Evolutionary conservation across 2,797 vertebrate species (phyloP).

Genomic region (Arrhamphus sclerolepis): DNA sequence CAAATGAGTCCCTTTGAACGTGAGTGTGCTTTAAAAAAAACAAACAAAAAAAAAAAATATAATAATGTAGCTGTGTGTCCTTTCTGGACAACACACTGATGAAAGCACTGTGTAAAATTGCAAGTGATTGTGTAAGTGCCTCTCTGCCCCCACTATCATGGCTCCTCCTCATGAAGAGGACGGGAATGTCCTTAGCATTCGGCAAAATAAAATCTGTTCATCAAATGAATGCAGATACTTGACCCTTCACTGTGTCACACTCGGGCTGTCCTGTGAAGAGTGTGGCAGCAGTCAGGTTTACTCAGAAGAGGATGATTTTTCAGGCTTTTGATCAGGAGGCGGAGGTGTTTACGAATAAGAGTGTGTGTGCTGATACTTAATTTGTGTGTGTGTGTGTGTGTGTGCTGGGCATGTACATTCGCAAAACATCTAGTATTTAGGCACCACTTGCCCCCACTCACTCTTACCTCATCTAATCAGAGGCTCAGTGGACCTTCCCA

Average conservation of each 20-base stretch:
- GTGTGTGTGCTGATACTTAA: slow-evolving; percentile 5
- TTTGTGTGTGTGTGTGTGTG: slow-evolving; percentile 14
- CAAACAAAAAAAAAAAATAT: background rate
- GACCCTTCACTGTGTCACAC: slow-evolving; percentile 1
- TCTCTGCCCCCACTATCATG: slow-evolving; percentile 61
- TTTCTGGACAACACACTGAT: slow-evolving; percentile 31
- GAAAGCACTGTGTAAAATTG: slow-evolving; percentile 56
- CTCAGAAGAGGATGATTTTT: slow-evolving; percentile 11
- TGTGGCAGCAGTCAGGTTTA: background rate
- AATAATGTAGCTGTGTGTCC: slow-evolving; percentile 71
- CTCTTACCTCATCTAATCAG: slow-evolving; percentile 46
- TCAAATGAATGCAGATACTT: slow-evolving; percentile 33
- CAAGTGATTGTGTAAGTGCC: slow-evolving; percentile 74
- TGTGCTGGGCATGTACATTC: slow-evolving; percentile 69
- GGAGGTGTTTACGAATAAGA: slow-evolving; percentile 29
- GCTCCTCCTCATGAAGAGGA: slow-evolving; percentile 46
- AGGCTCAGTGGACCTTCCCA: slow-evolving; percentile 42
- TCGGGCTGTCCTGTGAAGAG: slow-evolving; percentile 10
- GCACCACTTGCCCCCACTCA: slow-evolving; percentile 19
- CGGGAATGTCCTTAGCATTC: slow-evolving; percentile 41
- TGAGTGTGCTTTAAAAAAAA: slow-evolving; percentile 42
- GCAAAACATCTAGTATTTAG: slow-evolving; percentile 58
- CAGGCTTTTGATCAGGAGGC: slow-evolving; percentile 42
- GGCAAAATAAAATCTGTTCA: slow-evolving; percentile 67
- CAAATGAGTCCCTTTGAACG: slow-evolving; percentile 52